Evolutionary conservation across 1,140 invertebrate species (phyloP), one percentile per base, ranked within the genome.

Genomic region (Hycleus cichorii): DNA sequence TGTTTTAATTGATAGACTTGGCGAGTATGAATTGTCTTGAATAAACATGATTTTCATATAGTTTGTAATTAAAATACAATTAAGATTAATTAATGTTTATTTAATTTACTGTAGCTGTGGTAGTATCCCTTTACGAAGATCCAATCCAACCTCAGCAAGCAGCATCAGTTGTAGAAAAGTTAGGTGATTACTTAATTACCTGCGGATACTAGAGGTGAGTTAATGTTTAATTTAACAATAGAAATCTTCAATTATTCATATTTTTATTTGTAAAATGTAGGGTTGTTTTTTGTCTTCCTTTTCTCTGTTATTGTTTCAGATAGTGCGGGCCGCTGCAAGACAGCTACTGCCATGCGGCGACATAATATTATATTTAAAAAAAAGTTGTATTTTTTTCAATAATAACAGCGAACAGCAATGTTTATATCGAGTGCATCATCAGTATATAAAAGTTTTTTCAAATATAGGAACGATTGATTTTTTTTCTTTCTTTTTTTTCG

Each of bases 71-170:
- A 18, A 18, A 18, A 18, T 18, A 18, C 18, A 18, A 18, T 18
- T 18, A 18, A 18, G 18, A 18, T 18, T 18, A 18, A 18, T 18
- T 18, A 18, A 18, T 25, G 10, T 53, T 45, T 38, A 39, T 62
- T 69, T 57, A 68, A 74, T 76, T 78, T 71, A 70, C 82, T 82
- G 4, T 80, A 90, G 89, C 91, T 73, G 88, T 93, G 75, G 90
- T 94, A 74, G 85, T 94, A 75, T 90, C 90, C 74, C 83, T 93
- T 71, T 94, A 94, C 74, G 90, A 93, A 83, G 90, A 93, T 80
- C 91, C 91, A 71, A 91, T 93, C 77, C 90, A 93, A 80, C 91
- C 91, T 76, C 90, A 93, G 78, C 91, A 94, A 80, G 90, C 90
- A 73, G 91, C 91, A 75, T 91, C 89, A 66, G 90, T 93, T 77